A percentile compares a stretch with the other conserved stretches of the same genome.
Evolutionary conservation across 2,113 vertebrate species (phyloP).

Genomic region (Crotalus horridus): DNA sequence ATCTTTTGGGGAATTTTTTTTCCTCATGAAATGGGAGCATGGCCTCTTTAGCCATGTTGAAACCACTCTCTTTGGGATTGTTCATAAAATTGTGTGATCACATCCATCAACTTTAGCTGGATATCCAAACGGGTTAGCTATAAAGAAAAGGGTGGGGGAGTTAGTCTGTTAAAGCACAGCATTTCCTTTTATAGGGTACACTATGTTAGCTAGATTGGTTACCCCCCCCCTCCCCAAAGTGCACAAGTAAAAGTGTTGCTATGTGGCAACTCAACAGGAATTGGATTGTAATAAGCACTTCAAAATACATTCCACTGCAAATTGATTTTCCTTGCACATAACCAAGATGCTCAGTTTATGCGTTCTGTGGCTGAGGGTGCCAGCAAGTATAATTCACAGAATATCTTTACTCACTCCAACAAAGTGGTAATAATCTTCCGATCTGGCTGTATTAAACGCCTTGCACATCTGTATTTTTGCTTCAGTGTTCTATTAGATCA

Average conservation of each 20-base stretch:
- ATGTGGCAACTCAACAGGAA: constrained; percentile 1
- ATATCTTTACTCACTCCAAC: background rate
- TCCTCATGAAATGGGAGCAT: no score
- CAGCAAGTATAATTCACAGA: background rate
- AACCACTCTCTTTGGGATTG: background rate
- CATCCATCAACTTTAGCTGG: background rate
- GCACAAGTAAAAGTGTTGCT: background rate
- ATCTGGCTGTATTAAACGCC: background rate
- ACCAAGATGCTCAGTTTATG: constrained; percentile 8
- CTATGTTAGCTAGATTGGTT: constrained; percentile 12
- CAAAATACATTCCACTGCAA: constrained; percentile 11
- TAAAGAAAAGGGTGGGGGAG: background rate
- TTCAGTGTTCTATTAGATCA: background rate
- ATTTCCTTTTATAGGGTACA: background rate
- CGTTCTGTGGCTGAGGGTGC: background rate
- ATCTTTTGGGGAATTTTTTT: no score
- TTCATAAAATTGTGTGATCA: background rate
- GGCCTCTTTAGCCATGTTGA: no score
- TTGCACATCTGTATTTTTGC: background rate
- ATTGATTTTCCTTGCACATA: constrained; percentile 25
- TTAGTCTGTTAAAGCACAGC: background rate
- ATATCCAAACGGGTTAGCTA: background rate
- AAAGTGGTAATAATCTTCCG: background rate
- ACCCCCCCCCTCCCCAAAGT: background rate
- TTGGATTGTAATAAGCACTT: constrained; percentile 25